phyloP scores from a whole-genome alignment of 2,888 invertebrate genomes.

The Microctonus aethiopoides region DNA sequence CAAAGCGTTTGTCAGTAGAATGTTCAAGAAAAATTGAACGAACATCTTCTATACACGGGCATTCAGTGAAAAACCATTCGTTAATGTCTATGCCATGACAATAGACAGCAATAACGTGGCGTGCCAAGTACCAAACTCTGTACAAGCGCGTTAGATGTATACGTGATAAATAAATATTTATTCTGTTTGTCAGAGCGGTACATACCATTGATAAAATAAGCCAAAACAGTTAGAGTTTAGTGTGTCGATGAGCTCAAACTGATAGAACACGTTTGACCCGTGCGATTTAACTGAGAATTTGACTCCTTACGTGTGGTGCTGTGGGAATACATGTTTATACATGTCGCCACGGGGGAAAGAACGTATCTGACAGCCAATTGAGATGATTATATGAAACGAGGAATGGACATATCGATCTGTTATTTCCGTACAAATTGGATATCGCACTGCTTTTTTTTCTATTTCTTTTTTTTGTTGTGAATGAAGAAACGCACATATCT shows the following conservation, averaged over 20 bases:
- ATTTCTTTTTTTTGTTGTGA: slow-evolving; percentile 8
- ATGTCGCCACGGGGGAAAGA: not conserved
- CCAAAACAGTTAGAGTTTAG: too few species aligned
- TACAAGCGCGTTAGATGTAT: slow-evolving; percentile 6
- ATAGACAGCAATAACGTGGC: slow-evolving; percentile 44
- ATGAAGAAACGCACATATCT: not conserved
- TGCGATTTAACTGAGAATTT: not conserved
- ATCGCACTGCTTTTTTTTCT: not conserved
- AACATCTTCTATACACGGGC: slow-evolving; percentile 32
- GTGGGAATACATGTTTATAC: not conserved
- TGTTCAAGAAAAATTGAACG: slow-evolving; percentile 39
- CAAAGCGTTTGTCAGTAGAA: slow-evolving; percentile 6
- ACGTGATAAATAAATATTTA: slow-evolving; percentile 58
- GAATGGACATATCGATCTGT: slow-evolving; percentile 27
- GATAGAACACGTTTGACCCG: not conserved
- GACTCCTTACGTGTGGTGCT: not conserved
- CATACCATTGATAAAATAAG: not conserved
- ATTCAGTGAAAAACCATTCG: slow-evolving; percentile 53
- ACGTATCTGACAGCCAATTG: slow-evolving; percentile 13
- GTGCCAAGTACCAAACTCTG: not conserved
- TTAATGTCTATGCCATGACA: slow-evolving; percentile 55
- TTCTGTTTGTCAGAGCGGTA: slow-evolving; percentile 37
- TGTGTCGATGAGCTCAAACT: too few species aligned
- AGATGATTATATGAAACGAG: slow-evolving; percentile 21
- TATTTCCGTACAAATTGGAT: slow-evolving; percentile 39